Base-by-base conservation (phyloP, 2,113 vertebrate species). In the Xenotilapia leptura region DNA sequence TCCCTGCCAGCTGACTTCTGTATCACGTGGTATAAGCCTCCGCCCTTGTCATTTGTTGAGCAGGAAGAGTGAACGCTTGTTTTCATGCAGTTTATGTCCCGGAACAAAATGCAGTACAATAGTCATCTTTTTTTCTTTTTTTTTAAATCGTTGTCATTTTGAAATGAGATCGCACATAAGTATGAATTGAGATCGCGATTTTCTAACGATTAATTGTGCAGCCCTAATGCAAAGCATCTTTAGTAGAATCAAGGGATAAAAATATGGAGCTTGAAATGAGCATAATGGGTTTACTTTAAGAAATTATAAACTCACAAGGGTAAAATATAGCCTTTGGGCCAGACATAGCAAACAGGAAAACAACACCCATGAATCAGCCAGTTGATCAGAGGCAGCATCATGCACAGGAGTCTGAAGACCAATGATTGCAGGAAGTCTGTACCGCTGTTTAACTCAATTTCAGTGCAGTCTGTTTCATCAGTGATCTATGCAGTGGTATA, bases 311-410 rank as follows among this genome's bases (percentile, higher is more conserved):
- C 23, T 47, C 42, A 47, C 38, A 31, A 3, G 23, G 70, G 23
- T 49, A 75, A 49, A 75, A 75, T 75, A 17, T 28, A 17, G 1
- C 42, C 23, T 49, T 49, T 47, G 70, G 42, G 70, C 9, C 23
- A 1, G 23, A 75, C 3, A 2, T 28, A 28, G 42, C 4, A 17
- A 49, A 75, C 40, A 19, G 42, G 70, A 31, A 75, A 75, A 49
- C 42, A 49, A 75, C 42, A 23, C 1, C 70, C 42, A 75, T 12
- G 70, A 75, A 75, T 75, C 42, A 75, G 42, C 23, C 23, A 49
- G 0, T 75, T 4, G 15, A 77, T 49, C 23, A 75, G 14, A 17
- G 23, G 9, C 42, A 47, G 42, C 40, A 0, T 28, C 15, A 13
- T 47, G 70, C 14, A 47, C 14, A 45, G 21, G 13, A 73, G 45